phyloP scores from a whole-genome alignment of 2,113 vertebrate species.

The Pseudorhombus dupliciocellatus region DNA sequence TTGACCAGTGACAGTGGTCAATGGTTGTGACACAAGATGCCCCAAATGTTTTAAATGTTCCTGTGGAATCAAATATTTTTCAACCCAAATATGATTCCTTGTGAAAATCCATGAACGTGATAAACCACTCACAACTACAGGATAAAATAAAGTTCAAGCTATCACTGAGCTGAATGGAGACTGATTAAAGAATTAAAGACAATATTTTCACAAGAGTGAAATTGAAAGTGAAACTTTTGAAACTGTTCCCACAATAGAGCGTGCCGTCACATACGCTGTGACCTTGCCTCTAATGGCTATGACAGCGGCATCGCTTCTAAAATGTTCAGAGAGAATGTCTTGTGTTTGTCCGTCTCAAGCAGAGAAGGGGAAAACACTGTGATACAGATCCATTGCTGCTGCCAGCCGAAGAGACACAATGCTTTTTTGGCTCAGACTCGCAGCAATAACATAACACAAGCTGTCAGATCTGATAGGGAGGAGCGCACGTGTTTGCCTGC shows the following conservation, averaged over 20 bases:
- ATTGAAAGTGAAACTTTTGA: no score
- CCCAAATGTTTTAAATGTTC: no score
- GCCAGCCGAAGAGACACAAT: slow-evolving; percentile 15
- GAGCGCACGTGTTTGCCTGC: slow-evolving; percentile 15
- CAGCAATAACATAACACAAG: slow-evolving; percentile 18
- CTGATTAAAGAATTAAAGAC: no score
- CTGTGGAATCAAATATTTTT: no score
- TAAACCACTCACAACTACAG: no score
- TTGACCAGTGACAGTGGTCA: no score
- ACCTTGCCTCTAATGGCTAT: neutral
- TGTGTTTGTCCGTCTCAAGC: slow-evolving; percentile 10
- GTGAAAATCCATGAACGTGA: no score
- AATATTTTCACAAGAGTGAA: neutral
- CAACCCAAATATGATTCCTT: no score
- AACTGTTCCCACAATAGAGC: neutral
- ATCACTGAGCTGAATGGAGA: no score
- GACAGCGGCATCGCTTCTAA: neutral
- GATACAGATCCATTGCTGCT: slow-evolving; percentile 1
- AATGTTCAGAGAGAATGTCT: slow-evolving; percentile 1
- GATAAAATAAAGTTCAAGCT: no score
- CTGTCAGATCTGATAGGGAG: slow-evolving; percentile 16
- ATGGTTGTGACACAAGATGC: no score
- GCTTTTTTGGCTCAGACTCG: slow-evolving; percentile 26
- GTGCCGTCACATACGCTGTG: neutral
- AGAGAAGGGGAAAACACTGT: neutral